Conservation (phyloP, 1,140 invertebrate species). For the Thereuonema tuberculata region DNA sequence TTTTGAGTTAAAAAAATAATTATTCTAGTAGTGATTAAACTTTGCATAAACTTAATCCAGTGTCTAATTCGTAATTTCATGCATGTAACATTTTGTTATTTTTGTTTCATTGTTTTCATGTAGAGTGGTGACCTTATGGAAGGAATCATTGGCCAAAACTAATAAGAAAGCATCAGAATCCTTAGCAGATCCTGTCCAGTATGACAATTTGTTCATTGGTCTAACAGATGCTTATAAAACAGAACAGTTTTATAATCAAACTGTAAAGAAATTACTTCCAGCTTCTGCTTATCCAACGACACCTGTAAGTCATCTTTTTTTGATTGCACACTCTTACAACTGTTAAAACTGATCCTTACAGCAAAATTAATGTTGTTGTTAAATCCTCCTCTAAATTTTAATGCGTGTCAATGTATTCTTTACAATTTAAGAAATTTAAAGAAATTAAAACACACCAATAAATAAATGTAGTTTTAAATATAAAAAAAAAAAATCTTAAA, state of each 20-base stretch:
- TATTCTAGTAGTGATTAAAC: no score
- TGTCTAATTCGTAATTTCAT: no score
- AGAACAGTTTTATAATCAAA: conserved; percentile 51
- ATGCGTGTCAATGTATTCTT: no score
- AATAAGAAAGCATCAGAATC: conserved; percentile 83
- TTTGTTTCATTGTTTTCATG: no score
- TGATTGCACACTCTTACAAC: background rate
- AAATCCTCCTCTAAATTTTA: no score
- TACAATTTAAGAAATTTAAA: no score
- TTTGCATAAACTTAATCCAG: no score
- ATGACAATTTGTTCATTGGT: conserved; percentile 93
- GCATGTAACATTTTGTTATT: background rate
- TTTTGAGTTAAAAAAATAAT: no score
- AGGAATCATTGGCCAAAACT: conserved; percentile 50
- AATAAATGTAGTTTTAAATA: no score
- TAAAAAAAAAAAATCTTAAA: no score
- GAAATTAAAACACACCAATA: no score
- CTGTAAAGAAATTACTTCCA: conserved; percentile 30
- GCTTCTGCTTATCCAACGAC: conserved; percentile 37
- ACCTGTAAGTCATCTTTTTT: conserved; percentile 32
- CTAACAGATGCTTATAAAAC: conserved; percentile 57
- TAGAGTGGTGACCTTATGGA: conserved; percentile 67
- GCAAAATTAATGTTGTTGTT: conserved; percentile 12
- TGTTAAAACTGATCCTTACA: conserved; percentile 7
- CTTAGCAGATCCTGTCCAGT: conserved; percentile 85